Conservation (phyloP, 2,797 vertebrate genomes). For the Remorina albescens region DNA sequence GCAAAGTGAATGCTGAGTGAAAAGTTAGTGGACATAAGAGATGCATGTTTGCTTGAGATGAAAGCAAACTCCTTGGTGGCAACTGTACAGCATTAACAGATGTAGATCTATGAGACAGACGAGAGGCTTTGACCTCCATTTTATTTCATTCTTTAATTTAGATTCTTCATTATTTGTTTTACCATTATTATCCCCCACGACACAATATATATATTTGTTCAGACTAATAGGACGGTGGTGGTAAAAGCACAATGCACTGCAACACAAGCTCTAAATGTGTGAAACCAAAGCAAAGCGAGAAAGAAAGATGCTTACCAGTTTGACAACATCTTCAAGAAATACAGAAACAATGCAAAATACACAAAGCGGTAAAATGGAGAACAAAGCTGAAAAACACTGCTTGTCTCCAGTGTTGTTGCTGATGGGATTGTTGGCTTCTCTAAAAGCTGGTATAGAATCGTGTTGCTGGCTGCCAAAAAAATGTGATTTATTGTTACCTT, state of each 20-base stretch:
- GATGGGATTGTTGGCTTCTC: too few species aligned
- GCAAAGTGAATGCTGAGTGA: slow-evolving; percentile 31
- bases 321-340: not conserved
- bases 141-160: not conserved
- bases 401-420: too few species aligned
- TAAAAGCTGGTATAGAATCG: too few species aligned
- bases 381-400: too few species aligned
- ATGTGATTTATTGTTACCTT: too few species aligned
- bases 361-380: not conserved
- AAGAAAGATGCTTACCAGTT: not conserved
- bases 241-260: too few species aligned
- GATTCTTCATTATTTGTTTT: not conserved
- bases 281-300: not conserved
- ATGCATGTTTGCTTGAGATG: slow-evolving; percentile 45
- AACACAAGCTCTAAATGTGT: not conserved
- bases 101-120: slow-evolving; percentile 30
- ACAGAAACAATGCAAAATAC: not conserved
- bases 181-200: not conserved
- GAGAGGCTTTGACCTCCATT: not conserved
- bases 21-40: slow-evolving; percentile 32
- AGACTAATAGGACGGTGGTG: not conserved
- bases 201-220: not conserved
- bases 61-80: slow-evolving; percentile 31
- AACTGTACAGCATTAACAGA: slow-evolving; percentile 27
- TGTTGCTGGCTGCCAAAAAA: too few species aligned